Evolutionary conservation across 1,140 invertebrate genomes (phyloP).

Genomic region (Calliopsis andreniformis): DNA sequence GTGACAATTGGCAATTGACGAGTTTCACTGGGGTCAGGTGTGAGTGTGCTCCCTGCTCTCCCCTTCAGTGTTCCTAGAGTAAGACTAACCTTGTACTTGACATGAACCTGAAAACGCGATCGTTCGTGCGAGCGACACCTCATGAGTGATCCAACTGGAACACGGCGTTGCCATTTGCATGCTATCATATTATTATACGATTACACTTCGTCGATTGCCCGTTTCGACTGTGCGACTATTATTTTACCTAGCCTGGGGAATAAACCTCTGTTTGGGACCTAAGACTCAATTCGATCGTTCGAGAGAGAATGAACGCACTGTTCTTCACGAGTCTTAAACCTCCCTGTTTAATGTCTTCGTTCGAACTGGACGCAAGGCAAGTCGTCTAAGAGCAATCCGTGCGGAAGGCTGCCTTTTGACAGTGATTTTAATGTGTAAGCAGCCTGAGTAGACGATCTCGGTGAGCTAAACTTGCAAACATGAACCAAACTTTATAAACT

Average conservation of each 20-base stretch:
- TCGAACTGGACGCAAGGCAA: conserved; percentile 69
- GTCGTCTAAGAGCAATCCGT: conserved; percentile 52
- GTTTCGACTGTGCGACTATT: conserved; percentile 49
- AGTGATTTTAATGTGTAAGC: conserved; percentile 10
- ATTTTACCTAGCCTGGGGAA: conserved; percentile 15
- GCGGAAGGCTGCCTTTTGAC: conserved; percentile 9
- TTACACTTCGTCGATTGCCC: conserved; percentile 50
- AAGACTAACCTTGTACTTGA: conserved; percentile 66
- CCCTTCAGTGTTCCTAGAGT: conserved; percentile 76
- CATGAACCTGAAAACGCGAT: conserved; percentile 57
- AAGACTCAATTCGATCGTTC: conserved; percentile 25
- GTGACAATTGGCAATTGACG: conserved; percentile 76
- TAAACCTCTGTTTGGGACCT: conserved; percentile 5
- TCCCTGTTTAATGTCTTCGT: conserved; percentile 54
- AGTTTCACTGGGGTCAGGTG: conserved; percentile 81
- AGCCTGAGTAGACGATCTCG: conserved; percentile 45
- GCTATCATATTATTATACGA: conserved; percentile 46
- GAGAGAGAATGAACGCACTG: conserved; percentile 16
- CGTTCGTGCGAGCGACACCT: conserved; percentile 72
- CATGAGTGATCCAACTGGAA: conserved; percentile 74
- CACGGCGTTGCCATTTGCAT: conserved; percentile 75
- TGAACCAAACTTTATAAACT: too few relatives aligned
- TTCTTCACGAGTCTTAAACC: conserved; percentile 40
- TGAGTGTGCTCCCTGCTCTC: conserved; percentile 78
- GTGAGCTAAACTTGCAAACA: conserved; percentile 8